Percentiles rank a stretch among this genome's conserved stretches.
Evolutionary conservation across 2,888 invertebrate species (phyloP).

Genomic region (Tridacna gigas): DNA sequence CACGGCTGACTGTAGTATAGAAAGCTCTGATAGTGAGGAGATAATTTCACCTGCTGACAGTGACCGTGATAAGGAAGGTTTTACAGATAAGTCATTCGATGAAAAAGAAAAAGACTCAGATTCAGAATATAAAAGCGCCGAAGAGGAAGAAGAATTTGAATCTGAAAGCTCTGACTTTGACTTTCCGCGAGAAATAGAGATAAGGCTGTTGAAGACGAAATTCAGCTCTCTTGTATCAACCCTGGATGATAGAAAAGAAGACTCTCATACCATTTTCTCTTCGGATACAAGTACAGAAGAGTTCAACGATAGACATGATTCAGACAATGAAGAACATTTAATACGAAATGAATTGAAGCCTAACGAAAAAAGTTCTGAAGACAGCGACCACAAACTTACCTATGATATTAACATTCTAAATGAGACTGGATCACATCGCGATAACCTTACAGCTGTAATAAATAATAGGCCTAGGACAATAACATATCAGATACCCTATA

Average conservation of each 20-base stretch:
- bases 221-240: not conserved
- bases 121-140: slow-evolving; percentile 12
- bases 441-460: not conserved
- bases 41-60: not conserved
- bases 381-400: not conserved
- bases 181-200: slow-evolving; percentile 6
- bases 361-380: not conserved
- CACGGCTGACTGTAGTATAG: slow-evolving; percentile 21
- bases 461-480: slow-evolving; percentile 35
- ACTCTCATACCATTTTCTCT: not conserved
- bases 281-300: not conserved
- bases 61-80: not conserved
- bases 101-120: slow-evolving; percentile 13
- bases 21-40: slow-evolving; percentile 2
- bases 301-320: no score
- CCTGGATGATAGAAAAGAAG: not conserved
- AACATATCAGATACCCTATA: slow-evolving; percentile 38
- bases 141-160: slow-evolving; percentile 8
- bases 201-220: not conserved
- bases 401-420: not conserved
- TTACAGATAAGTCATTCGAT: slow-evolving; percentile 1
- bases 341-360: not conserved
- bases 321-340: no score
- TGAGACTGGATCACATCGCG: not conserved
- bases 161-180: not conserved